Base-by-base conservation (phyloP, 2,797 vertebrate species). In the Peromyscus aztecus region DNA sequence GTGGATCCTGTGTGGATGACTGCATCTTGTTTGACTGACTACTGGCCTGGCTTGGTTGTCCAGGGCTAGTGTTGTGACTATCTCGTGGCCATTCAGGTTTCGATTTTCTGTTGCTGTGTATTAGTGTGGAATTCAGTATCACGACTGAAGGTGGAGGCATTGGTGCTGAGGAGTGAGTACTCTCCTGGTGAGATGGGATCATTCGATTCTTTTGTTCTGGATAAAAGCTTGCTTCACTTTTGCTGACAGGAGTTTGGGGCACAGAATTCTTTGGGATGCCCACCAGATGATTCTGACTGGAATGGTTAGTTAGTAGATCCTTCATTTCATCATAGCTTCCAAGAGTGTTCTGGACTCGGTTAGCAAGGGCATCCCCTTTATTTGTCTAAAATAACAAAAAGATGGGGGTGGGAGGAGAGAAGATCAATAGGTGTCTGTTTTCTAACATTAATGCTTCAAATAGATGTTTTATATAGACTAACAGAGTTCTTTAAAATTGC, bases 321-420 rank as follows among this genome's bases (percentile, higher is more conserved):
- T 99, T 99, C 99, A 99, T 99, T 98, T 99, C 99, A 96, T 99
- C 99, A 21, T 99, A 99, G 98, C 99, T 99, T 97, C 99, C 99
- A 98, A 99, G 95, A 0, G 99, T 99, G 98, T 99, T 99, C 99
- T 99, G 99, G 97, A 99, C 99, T 73, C 99, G 99, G 98, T 98
- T 99, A 97, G 99, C 99, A 98, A 99, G 98, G 27, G 99, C 99
- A 80, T 99, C 99, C 4, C 99, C 99, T 99, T 99, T 99, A 98
- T 99, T 99, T 97, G 99, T 99, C 99, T 99, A 98, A 98, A 99
- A 98, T 93, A 98, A 89, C 0, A 52, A 96, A 97, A 97, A 97
- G 93, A 97, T 96, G 93, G 57, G 98, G 94, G 92, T 97, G 86
- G 92, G 92, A 83, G 82, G 52, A 87, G 34, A 98, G 71, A 97